A percentile compares a stretch with the other conserved stretches of the same genome.
Evolutionary conservation across 2,888 invertebrate species (phyloP).

Genomic region (Drosophila koepferae): DNA sequence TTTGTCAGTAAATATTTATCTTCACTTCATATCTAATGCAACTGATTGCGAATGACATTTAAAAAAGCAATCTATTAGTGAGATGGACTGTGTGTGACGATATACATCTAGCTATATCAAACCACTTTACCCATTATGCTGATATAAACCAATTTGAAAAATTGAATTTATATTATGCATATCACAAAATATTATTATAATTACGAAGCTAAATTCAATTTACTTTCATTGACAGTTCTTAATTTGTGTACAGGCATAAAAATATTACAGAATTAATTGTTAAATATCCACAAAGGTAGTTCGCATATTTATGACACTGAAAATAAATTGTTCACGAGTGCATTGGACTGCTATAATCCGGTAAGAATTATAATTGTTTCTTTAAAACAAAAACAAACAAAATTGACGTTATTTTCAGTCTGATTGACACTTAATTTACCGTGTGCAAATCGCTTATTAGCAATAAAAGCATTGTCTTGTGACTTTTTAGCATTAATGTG

Average conservation of each 20-base stretch:
- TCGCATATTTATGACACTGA: slow-evolving; percentile 4
- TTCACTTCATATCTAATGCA: not conserved
- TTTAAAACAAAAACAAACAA: slow-evolving; percentile 10
- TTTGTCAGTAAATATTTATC: not conserved
- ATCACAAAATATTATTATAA: not conserved
- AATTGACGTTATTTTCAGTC: slow-evolving; percentile 18
- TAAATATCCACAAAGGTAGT: slow-evolving; percentile 6
- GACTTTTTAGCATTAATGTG: not conserved
- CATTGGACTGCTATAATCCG: slow-evolving; percentile 5
- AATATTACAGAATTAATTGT: not conserved
- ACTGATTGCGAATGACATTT: not conserved
- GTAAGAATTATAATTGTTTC: slow-evolving; percentile 30
- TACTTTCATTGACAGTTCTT: not conserved
- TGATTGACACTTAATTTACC: slow-evolving; percentile 63
- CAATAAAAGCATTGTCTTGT: slow-evolving; percentile 26
- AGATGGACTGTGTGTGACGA: not conserved
- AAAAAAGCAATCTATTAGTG: not conserved
- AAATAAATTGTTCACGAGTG: not conserved
- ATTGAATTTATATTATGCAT: not conserved
- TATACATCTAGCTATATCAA: not conserved
- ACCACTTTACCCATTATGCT: not conserved
- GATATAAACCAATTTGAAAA: not conserved
- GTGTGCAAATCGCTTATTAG: slow-evolving; percentile 12
- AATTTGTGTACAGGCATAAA: not conserved
- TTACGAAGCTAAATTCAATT: not conserved